Percentiles rank a stretch among this genome's conserved stretches.
phyloP scores from a whole-genome alignment of 2,888 invertebrate genomes.

The Cephus rjabovi region DNA sequence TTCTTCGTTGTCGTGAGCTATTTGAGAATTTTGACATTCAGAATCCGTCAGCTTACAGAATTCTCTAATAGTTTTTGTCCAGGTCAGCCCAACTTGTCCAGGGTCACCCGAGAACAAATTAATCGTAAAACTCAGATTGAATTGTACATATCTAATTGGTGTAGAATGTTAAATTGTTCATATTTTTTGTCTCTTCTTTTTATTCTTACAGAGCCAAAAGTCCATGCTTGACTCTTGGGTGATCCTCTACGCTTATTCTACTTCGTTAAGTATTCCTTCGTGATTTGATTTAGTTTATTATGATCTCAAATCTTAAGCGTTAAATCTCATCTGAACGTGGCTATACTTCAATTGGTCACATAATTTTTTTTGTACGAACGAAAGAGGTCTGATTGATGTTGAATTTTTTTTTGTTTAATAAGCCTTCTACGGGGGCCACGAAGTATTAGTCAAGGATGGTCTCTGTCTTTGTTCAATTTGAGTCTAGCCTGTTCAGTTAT shows the following conservation, averaged over 20 bases:
- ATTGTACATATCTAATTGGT: neutral
- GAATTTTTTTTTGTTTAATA: neutral
- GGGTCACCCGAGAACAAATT: neutral
- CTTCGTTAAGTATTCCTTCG: slow-evolving; percentile 3
- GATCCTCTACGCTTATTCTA: neutral
- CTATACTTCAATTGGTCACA: neutral
- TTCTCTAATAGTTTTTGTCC: slow-evolving; percentile 5
- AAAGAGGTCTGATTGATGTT: neutral
- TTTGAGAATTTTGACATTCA: slow-evolving; percentile 10
- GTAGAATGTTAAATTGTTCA: neutral
- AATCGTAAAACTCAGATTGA: neutral
- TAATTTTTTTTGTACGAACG: neutral
- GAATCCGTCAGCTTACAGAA: slow-evolving; percentile 7
- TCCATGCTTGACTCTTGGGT: neutral
- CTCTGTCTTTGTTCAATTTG: neutral
- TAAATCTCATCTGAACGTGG: neutral
- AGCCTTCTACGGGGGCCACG: neutral
- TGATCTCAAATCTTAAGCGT: slow-evolving; percentile 1
- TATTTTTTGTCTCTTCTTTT: neutral
- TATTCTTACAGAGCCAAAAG: neutral
- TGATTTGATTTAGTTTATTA: neutral
- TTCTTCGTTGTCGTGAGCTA: neutral
- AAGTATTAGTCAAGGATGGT: neutral
- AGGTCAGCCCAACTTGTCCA: slow-evolving; percentile 7
- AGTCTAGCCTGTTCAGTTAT: neutral